These are phyloP conservation scores for Semaprochilodus insignis DNA, from an alignment of 2,797 vertebrate genomes.

Conservation along the genomic window DNA sequence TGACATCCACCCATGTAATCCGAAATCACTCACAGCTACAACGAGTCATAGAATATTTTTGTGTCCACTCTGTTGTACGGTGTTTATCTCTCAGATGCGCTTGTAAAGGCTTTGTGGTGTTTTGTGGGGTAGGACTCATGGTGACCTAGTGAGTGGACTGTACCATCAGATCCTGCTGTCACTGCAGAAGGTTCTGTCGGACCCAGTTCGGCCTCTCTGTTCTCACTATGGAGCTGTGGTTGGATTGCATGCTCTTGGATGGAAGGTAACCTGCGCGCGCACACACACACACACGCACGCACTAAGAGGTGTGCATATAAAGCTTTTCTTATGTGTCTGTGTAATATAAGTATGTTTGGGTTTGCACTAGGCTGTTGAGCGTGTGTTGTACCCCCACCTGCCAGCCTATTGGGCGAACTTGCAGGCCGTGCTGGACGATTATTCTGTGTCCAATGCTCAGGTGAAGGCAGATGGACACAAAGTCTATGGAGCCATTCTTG, in stretches of 20 bases:
- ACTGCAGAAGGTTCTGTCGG: slow-evolving; percentile 91
- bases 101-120: not conserved
- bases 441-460: slow-evolving; percentile 93
- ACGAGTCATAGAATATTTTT: too few relatives aligned
- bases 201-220: slow-evolving; percentile 92
- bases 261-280: slow-evolving; percentile 81
- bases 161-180: slow-evolving; percentile 93
- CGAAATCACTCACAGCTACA: not conserved
- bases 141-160: slow-evolving; percentile 89
- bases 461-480: slow-evolving; percentile 96
- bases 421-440: slow-evolving; percentile 91
- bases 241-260: slow-evolving; percentile 91
- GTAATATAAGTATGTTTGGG: slow-evolving; percentile 13
- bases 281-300: not conserved
- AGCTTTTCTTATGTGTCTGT: not conserved
- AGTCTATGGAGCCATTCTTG: slow-evolving; percentile 94
- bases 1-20: too few relatives aligned
- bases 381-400: slow-evolving; percentile 90
- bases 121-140: slow-evolving; percentile 82
- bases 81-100: not conserved
- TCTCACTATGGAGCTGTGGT: slow-evolving; percentile 95
- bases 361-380: slow-evolving; percentile 85
- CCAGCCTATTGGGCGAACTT: slow-evolving; percentile 93
- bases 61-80: not conserved
- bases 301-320: not conserved